Conservation (phyloP, 2,797 vertebrate species). For the Triplophysa yarkandensis region DNA sequence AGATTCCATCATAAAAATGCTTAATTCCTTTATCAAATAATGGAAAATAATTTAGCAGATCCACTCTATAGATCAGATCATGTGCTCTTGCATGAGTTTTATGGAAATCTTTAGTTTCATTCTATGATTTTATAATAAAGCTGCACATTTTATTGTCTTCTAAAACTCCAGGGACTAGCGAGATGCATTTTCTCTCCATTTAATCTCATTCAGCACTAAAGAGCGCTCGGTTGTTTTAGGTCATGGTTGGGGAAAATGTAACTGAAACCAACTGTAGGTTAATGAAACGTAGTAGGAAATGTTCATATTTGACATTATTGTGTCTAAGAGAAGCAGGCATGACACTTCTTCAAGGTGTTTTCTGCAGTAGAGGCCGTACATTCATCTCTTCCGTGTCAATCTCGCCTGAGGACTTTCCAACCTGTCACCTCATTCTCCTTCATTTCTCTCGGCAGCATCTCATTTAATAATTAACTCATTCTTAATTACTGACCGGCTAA, state of each 20-base stretch:
- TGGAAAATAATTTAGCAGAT: not conserved
- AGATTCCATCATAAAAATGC: too few species aligned
- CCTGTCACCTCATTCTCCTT: conserved; percentile 31
- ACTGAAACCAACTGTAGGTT: too few species aligned
- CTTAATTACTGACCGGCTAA: conserved; percentile 65
- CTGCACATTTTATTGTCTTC: not conserved
- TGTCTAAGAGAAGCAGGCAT: too few species aligned
- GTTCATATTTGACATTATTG: too few species aligned
- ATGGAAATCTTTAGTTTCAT: too few species aligned
- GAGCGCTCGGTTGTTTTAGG: too few species aligned
- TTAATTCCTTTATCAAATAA: too few species aligned
- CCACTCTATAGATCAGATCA: not conserved
- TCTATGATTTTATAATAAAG: too few species aligned
- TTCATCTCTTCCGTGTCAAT: not conserved
- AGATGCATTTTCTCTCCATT: not conserved
- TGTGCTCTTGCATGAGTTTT: not conserved
- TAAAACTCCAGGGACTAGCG: not conserved
- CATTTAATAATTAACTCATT: conserved; percentile 65
- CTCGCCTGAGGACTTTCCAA: not conserved
- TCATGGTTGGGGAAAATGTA: too few species aligned
- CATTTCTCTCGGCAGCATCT: conserved; percentile 19
- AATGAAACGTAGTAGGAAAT: too few species aligned
- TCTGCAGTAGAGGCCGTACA: not conserved
- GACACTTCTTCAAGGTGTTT: too few species aligned
- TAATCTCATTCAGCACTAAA: not conserved